Base-by-base conservation (phyloP, 2,888 invertebrate genomes). In the Agrilus mali region DNA sequence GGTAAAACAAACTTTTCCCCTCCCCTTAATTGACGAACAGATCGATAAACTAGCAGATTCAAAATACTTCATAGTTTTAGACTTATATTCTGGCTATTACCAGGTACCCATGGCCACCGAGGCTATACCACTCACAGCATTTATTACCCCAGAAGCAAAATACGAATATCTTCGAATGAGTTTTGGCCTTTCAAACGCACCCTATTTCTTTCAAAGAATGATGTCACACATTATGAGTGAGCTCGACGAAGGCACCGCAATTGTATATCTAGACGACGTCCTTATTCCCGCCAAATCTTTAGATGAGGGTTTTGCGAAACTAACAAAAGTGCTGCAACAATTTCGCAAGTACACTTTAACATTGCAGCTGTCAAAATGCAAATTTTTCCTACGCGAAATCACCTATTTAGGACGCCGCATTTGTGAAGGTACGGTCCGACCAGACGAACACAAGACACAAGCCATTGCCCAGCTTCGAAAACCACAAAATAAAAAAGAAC, bases 201-300 rank as follows among this genome's bases (percentile, higher is more conserved):
- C n/a, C n/a, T n/a, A n/a, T n/a, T n/a, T n/a, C n/a, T n/a, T n/a
- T n/a, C n/a, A n/a, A n/a, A n/a, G n/a, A n/a, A n/a, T n/a, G n/a
- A n/a, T n/a, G n/a, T n/a, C n/a, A n/a, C n/a, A n/a, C n/a, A 48
- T 49, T 7, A 38, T 50, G 13, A 48, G 47, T 39, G 35, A 40
- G 20, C 36, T 52, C 38, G 50, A 53, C 43, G 40, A 45, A 8
- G 44, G 14, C 32, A 44, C 40, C 36, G 49, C 48, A 16, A 41
- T 46, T 41, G 47, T 50, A 20, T 52, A 53, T 35, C 32, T 52
- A 12, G 52, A 52, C 39, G 52, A 52, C 36, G 45, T 53, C 4
- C 36, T 53, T 4, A 16, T 43, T 8, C 46, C 49, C 2, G 47
- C 49, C 10, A 39, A 27, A 20, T 51, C 44, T 2, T 38, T 53